These are phyloP conservation scores for Phyllotis vaccarum DNA, from an alignment of 2,797 vertebrate species.

Conservation along the genomic window DNA sequence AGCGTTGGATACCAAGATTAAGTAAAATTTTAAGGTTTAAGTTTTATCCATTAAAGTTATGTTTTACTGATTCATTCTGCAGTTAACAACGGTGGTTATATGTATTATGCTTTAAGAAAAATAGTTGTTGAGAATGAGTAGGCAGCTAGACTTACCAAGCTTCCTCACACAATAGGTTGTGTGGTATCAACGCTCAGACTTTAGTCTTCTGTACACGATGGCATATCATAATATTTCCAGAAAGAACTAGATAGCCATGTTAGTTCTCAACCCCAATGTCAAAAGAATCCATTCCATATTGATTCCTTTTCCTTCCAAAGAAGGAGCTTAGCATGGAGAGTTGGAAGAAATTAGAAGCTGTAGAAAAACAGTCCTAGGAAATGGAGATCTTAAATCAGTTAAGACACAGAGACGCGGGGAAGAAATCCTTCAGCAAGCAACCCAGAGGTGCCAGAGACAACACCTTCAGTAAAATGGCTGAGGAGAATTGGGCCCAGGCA, in stretches of 20 bases:
- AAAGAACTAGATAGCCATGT: background rate
- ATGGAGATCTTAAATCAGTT: constrained; percentile 87
- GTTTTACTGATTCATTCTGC: background rate
- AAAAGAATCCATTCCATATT: background rate
- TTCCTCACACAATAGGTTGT: background rate
- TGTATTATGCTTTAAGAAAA: constrained; percentile 21
- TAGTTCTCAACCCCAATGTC: background rate
- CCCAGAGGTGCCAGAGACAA: constrained; percentile 88
- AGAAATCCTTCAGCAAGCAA: constrained; percentile 94
- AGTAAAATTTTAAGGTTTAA: background rate
- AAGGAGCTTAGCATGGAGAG: background rate
- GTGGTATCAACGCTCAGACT: background rate
- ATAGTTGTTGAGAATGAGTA: background rate
- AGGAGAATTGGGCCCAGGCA: constrained; percentile 95
- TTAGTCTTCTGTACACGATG: background rate
- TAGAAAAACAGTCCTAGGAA: constrained; percentile 87
- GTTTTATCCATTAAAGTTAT: background rate
- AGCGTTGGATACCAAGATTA: background rate
- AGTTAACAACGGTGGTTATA: background rate
- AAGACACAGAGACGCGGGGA: background rate
- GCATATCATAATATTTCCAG: background rate
- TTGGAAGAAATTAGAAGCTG: background rate
- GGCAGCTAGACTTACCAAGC: background rate
- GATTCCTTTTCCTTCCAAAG: background rate
- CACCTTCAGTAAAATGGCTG: constrained; percentile 94